Evolutionary conservation across 2,797 vertebrate genomes (phyloP), one percentile per base, ranked within the genome.

Genomic region (Myotis myotis): DNA sequence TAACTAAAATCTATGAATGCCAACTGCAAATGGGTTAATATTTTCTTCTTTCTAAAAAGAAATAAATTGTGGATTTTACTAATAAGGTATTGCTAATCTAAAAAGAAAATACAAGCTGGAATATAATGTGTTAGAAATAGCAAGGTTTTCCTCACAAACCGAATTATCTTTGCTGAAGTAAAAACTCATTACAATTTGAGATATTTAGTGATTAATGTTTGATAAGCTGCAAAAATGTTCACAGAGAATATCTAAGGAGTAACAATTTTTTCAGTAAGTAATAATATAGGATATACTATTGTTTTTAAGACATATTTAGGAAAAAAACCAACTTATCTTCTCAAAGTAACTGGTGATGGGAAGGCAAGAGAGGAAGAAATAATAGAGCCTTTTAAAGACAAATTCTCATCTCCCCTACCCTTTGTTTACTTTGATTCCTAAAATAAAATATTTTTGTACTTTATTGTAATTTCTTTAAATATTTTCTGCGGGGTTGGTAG

Each of bases 391-490:
- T 91, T 75, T 85, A 68, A 74, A 82, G 38, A 3, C 13, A 64
- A 81, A 75, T 78, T 89, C 94, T 93, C 49, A 87, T 60, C 68
- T 92, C 20, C 0, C 25, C 44, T 74, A 79, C 51, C 44, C n/a
- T 93, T 72, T 66, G 22, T 74, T 94, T 76, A 87, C 49, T 94
- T 91, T 89, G 72, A 87, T 55, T 85, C 10, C 53, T 17, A 80
- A 92, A 74, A 89, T 89, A 87, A 97, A 91, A 38, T 55, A 92
- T 84, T 96, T 88, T 53, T 88, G 25, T 20, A 82, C n/a, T 90
- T 94, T 12, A 72, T 33, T 72, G 15, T 47, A 75, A 87, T 79
- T 93, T 85, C 49, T 92, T 51, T 94, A 75, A 84, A 44, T 64
- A 81, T 95, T 96, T 94, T 92, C 49, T 83, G 20, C 8, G 66